Evolutionary conservation across 1,140 invertebrate species (phyloP).

Genomic region (Carcinoscorpius rotundicauda): DNA sequence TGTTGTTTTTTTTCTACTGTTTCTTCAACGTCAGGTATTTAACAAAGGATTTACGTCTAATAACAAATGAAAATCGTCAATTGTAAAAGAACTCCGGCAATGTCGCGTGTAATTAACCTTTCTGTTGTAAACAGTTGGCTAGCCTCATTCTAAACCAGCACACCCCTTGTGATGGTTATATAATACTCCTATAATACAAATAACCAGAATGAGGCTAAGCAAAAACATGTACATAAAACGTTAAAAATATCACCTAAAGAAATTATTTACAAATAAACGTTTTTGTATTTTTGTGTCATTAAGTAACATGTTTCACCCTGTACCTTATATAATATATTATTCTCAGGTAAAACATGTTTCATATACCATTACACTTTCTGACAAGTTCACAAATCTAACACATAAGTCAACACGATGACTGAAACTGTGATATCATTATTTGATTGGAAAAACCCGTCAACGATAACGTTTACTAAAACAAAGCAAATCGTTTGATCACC

Average conservation of each 20-base stretch:
- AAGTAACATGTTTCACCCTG: neutral
- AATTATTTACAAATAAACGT: neutral
- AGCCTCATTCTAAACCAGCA: neutral
- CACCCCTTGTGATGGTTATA: constrained; percentile 3
- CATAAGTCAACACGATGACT: too few relatives aligned
- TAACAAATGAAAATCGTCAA: too few relatives aligned
- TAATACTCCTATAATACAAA: constrained; percentile 3
- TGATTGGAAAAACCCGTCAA: too few relatives aligned
- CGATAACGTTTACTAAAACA: too few relatives aligned
- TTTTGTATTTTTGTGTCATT: neutral
- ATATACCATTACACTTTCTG: neutral
- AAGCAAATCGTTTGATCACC: too few relatives aligned
- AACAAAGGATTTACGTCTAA: too few relatives aligned
- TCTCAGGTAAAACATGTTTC: neutral
- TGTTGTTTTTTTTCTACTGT: too few relatives aligned
- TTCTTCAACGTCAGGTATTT: too few relatives aligned
- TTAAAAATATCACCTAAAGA: neutral
- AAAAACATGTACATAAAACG: neutral
- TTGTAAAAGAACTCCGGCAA: too few relatives aligned
- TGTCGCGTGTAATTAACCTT: too few relatives aligned
- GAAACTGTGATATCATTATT: too few relatives aligned
- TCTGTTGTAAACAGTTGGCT: neutral
- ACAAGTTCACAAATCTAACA: too few relatives aligned
- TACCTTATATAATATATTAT: constrained; percentile 2
- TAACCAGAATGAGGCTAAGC: neutral